Evolutionary conservation across 1,140 invertebrate species (phyloP).

Genomic region (Drosophila trapezifrons): DNA sequence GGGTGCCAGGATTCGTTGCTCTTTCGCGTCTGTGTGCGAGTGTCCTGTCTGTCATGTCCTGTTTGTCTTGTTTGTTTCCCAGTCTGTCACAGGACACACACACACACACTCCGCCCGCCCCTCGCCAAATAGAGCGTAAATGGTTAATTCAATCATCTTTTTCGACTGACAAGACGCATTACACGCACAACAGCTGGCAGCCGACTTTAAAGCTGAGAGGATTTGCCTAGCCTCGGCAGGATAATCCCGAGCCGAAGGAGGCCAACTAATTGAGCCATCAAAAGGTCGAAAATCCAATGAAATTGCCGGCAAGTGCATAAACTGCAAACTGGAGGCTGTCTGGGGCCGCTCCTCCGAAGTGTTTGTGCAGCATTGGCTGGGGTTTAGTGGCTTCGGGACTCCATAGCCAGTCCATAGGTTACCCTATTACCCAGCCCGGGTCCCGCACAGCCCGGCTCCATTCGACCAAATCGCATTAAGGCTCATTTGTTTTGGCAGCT

Average conservation of each 20-base stretch:
- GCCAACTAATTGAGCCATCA: constrained; percentile 37
- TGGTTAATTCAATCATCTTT: constrained; percentile 76
- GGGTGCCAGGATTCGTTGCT: constrained; percentile 53
- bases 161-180: constrained; percentile 55
- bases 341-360: constrained; percentile 36
- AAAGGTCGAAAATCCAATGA: constrained; percentile 23
- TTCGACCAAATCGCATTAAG: constrained; percentile 80
- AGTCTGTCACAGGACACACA: constrained; percentile 19
- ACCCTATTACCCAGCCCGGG: background rate
- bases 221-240: background rate
- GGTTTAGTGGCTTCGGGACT: constrained; percentile 66
- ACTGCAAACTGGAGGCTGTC: constrained; percentile 5
- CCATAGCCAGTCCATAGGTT: constrained; percentile 40
- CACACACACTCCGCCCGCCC: background rate
- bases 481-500: constrained; percentile 84
- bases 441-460: constrained; percentile 57
- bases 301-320: constrained; percentile 11
- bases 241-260: constrained; percentile 6
- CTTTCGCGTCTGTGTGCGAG: constrained; percentile 9
- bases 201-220: constrained; percentile 18
- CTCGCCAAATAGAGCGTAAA: constrained; percentile 65
- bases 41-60: constrained; percentile 48
- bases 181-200: constrained; percentile 32
- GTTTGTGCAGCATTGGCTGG: constrained; percentile 60
- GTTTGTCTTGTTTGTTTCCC: constrained; percentile 39